Evolutionary conservation across 2,888 invertebrate species (phyloP).

Genomic region (Tyria jacobaeae): DNA sequence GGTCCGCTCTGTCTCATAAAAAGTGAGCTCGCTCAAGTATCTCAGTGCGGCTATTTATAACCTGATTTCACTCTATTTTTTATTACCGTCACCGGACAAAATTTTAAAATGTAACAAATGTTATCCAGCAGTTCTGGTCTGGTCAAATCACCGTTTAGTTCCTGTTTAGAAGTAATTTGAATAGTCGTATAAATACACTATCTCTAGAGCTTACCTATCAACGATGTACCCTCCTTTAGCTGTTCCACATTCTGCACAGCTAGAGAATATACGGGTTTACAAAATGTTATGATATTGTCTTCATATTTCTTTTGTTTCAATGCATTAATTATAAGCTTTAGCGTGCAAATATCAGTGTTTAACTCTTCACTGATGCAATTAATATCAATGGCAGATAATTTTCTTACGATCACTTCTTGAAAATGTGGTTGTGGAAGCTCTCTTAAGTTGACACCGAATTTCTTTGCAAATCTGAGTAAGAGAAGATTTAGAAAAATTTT

Average conservation of each 20-base stretch:
- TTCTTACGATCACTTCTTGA: constrained; percentile 66
- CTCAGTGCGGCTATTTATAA: too few relatives aligned
- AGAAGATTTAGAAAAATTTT: too few relatives aligned
- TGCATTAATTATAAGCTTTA: constrained; percentile 91
- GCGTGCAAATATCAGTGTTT: constrained; percentile 87
- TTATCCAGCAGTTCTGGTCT: too few relatives aligned
- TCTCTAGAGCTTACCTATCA: constrained; percentile 84
- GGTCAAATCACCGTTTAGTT: too few relatives aligned
- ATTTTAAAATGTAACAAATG: too few relatives aligned
- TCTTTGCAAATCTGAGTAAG: constrained; percentile 74
- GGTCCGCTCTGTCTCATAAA: too few relatives aligned
- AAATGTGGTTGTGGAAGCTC: constrained; percentile 76
- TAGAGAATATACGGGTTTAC: constrained; percentile 91
- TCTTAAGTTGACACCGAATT: constrained; percentile 73
- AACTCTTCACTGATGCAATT: constrained; percentile 75
- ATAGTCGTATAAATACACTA: too few relatives aligned
- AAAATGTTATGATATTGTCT: constrained; percentile 90
- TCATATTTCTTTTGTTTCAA: constrained; percentile 90
- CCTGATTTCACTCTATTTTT: too few relatives aligned
- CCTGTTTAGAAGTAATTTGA: too few relatives aligned
- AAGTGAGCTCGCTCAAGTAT: too few relatives aligned
- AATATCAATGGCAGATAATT: constrained; percentile 57
- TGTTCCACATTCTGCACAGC: constrained; percentile 90
- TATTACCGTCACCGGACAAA: too few relatives aligned
- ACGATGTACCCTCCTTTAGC: constrained; percentile 85